Evolutionary conservation across 2,888 invertebrate species (phyloP), one percentile per base, ranked within the genome.

Genomic region (Limnephilus lunatus): DNA sequence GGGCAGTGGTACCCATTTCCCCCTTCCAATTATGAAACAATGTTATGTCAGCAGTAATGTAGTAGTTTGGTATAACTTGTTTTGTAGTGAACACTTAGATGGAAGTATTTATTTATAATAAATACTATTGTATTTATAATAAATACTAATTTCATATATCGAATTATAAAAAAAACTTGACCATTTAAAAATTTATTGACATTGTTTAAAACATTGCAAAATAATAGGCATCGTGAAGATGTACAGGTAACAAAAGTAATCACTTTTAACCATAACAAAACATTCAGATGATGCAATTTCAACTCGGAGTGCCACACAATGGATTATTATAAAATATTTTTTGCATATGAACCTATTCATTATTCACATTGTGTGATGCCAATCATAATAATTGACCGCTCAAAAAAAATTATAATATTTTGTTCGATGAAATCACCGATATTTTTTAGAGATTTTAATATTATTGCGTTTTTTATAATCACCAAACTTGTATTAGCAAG

Each of bases 281-380:
- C 68, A n/a, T 68, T 68, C 68, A 0, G 68, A 68, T 68, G 68
- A 25, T n/a, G 68, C n/a, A 68, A 68, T 68, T 68, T 68, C n/a
- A 68, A 68, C 25, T 25, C n/a, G 2, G n/a, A 68, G 7, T 19
- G 7, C 68, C 7, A 68, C 68, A 68, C 68, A 68, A 68, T 68
- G 68, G n/a, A 68, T 68, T 68, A 68, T 82, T 82, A 82, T 14
- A 31, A 82, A 82, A 82, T 25, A 82, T 32, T 82, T 82, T 82
- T 82, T 82, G 30, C 32, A 82, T 82, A 82, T 32, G 15, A 82
- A 32, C 82, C 82, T 68, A 68, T 68, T 68, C 68, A n/a, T 68
- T 68, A 68, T 68, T 25, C 7, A n/a, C 25, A 9, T 68, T n/a
- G 68, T n/a, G 68, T 68, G 68, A 68, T 68, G 68, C 68, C 68